Evolutionary conservation across 2,888 invertebrate genomes (phyloP).

Genomic region (Phania funesta): DNA sequence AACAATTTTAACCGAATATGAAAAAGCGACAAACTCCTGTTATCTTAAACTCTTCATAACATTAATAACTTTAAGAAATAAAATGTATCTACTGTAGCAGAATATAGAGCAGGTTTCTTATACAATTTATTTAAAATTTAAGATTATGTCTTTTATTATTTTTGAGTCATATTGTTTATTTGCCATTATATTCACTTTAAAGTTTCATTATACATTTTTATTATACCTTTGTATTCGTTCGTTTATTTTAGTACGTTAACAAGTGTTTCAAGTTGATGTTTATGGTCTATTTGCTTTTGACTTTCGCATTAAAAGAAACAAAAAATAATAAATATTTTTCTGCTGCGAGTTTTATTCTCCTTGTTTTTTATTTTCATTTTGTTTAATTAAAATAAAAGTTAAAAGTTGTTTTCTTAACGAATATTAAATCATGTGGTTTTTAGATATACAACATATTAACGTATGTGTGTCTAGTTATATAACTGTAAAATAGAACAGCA

Average conservation of each 20-base stretch:
- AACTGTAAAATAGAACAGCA: too few relatives aligned
- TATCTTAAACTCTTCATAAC: too few relatives aligned
- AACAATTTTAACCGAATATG: too few relatives aligned
- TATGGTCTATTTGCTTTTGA: slow-evolving; percentile 56
- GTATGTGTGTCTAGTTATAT: too few relatives aligned
- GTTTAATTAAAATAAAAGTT: slow-evolving; percentile 38
- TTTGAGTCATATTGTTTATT: slow-evolving; percentile 51
- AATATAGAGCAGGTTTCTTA: not conserved
- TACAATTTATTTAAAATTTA: not conserved
- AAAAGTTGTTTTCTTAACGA: not conserved
- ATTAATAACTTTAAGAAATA: not conserved
- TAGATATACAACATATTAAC: too few relatives aligned
- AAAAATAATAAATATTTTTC: not conserved
- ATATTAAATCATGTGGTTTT: too few relatives aligned
- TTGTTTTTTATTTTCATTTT: slow-evolving; percentile 21
- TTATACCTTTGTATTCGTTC: slow-evolving; percentile 11
- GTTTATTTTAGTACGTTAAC: slow-evolving; percentile 42
- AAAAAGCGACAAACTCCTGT: too few relatives aligned
- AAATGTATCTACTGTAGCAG: not conserved
- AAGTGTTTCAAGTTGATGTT: slow-evolving; percentile 55
- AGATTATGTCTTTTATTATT: not conserved
- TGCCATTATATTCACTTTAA: slow-evolving; percentile 34
- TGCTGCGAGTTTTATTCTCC: slow-evolving; percentile 21
- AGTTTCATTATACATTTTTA: slow-evolving; percentile 36
- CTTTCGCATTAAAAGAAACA: slow-evolving; percentile 42